Base-by-base conservation (phyloP, 2,888 invertebrate species). In the Drosophila acutilabella region DNA sequence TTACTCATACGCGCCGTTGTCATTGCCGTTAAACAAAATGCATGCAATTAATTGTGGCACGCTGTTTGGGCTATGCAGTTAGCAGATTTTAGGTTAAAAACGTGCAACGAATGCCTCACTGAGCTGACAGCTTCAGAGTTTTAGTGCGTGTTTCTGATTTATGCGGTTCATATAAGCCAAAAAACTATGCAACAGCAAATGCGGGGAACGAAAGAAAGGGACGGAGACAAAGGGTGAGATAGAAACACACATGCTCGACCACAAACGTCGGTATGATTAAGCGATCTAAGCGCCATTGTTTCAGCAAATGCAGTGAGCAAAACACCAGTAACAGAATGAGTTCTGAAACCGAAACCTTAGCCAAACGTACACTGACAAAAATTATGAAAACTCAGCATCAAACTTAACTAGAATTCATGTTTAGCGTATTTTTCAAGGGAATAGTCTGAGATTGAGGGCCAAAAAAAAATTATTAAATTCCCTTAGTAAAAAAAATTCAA, bases 211-310 rank as follows among this genome's bases (percentile, higher is more conserved):
- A 33, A 11, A 10, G 1, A 33, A n/a, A 10, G 26, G 2, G 13
- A 18, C n/a, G 18, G 18, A n/a, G 18, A 1, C 4, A 4, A 13
- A 13, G 26, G 2, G 14, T 26, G 1, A 30, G 13, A 20, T 4
- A 8, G 42, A 14, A 3, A 16, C 20, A 14, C 36, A 36, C 36
- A 81, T 78, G 80, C 75, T 74, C 69, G 54, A 76, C 80, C 86
- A 70, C 81, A 88, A 59, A 71, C 67, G 78, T 78, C 78, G 74
- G 73, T 81, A 89, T 91, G 91, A 91, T 90, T 87, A 90, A 91
- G 88, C 90, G 85, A 87, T 90, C 89, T 89, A 81, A 71, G 82
- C 83, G 83, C 89, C 84, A 81, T 89, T 90, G 89, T 90, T 88
- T 80, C 70, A 71, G 79, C 69, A 51, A 64, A 57, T 47, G 71